Evolutionary conservation across 2,888 invertebrate species (phyloP).

Genomic region (Saturnia pavonia): DNA sequence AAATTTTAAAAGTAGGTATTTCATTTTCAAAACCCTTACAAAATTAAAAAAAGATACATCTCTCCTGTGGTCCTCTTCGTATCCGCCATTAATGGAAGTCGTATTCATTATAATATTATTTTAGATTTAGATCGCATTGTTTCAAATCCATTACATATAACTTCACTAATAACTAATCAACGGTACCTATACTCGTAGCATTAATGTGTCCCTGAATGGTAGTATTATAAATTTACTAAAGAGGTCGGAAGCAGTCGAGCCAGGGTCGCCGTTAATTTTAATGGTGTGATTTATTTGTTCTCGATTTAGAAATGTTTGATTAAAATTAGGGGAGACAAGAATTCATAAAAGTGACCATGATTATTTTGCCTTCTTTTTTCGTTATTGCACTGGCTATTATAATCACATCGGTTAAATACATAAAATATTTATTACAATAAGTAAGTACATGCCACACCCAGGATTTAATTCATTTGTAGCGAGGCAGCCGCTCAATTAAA

Average conservation of each 20-base stretch:
- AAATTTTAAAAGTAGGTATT: background rate
- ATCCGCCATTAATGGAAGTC: constrained; percentile 29
- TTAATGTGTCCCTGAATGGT: constrained; percentile 58
- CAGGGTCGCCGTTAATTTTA: constrained; percentile 69
- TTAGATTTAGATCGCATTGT: constrained; percentile 48
- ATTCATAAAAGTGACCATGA: constrained; percentile 52
- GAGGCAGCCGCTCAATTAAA: constrained; percentile 69
- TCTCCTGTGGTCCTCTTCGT: constrained; percentile 29
- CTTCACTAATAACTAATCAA: constrained; percentile 56
- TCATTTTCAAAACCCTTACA: background rate
- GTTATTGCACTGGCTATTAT: background rate
- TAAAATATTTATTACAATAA: constrained; percentile 60
- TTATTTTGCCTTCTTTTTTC: background rate
- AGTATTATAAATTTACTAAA: constrained; percentile 72
- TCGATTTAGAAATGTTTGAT: constrained; percentile 67
- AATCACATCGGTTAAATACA: constrained; percentile 51
- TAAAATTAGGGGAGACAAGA: constrained; percentile 60
- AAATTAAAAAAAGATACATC: constrained; percentile 24
- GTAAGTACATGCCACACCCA: constrained; percentile 72
- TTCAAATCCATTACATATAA: constrained; percentile 47
- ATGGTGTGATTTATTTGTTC: constrained; percentile 74
- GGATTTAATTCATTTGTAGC: constrained; percentile 75
- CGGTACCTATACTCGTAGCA: constrained; percentile 49
- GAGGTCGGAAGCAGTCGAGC: constrained; percentile 63
- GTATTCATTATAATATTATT: constrained; percentile 45